phyloP scores from a whole-genome alignment of 2,113 vertebrate species.

The Myrmophylax atrothorax region DNA sequence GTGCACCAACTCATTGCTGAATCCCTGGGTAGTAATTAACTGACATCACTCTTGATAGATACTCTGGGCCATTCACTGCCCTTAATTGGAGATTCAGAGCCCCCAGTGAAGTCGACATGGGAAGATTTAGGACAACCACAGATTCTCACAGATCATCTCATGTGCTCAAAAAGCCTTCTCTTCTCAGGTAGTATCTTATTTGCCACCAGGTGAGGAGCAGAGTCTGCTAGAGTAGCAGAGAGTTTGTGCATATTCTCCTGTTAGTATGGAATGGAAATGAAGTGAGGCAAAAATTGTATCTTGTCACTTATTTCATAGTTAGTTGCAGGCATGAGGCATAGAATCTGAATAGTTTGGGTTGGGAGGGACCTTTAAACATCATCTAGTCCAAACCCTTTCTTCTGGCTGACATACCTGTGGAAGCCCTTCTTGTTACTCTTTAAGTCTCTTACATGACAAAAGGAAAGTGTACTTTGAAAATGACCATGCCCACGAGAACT shows the following conservation, averaged over 20 bases:
- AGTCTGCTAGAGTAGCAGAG: not conserved
- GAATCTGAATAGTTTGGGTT: not conserved
- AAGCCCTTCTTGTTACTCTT: not conserved
- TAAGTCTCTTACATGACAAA: not conserved
- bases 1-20: conserved; percentile 9
- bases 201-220: not conserved
- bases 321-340: not conserved
- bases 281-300: not conserved
- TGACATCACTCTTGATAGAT: conserved; percentile 51
- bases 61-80: not conserved
- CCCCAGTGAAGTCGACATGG: not conserved
- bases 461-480: not conserved
- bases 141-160: not conserved
- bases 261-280: not conserved
- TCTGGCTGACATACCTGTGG: not conserved
- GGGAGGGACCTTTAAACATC: not conserved
- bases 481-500: not conserved
- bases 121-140: not conserved
- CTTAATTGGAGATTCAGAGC: not conserved
- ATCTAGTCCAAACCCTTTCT: not conserved
- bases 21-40: not conserved
- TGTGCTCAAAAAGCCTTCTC: not conserved
- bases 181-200: not conserved
- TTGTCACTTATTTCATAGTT: not conserved
- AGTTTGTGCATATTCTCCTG: not conserved